phyloP scores from a whole-genome alignment of 2,888 invertebrate genomes.

The Nasonovia ribisnigri region DNA sequence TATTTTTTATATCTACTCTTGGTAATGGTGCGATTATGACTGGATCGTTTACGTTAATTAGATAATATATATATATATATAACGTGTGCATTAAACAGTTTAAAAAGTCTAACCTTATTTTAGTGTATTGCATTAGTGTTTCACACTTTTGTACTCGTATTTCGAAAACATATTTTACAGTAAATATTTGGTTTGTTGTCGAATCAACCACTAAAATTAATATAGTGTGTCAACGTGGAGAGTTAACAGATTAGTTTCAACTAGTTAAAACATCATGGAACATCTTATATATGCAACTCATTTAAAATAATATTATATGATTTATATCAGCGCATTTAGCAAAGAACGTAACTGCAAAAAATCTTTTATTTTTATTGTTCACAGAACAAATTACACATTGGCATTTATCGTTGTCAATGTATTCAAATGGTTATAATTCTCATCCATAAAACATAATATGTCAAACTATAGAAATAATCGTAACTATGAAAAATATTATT shows the following conservation, averaged over 20 bases:
- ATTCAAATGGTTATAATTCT: not conserved
- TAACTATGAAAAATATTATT: not conserved
- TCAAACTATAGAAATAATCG: not conserved
- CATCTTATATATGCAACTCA: not conserved
- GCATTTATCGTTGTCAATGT: not conserved
- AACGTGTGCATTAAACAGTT: not conserved
- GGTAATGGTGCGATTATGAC: conserved; percentile 49
- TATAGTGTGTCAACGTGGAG: not conserved
- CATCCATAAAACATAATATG: not conserved
- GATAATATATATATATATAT: not conserved
- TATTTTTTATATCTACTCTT: not conserved
- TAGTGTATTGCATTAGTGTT: not conserved
- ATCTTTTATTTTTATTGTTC: no score
- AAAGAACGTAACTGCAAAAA: no score
- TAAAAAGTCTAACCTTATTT: not conserved
- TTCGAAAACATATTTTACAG: not conserved
- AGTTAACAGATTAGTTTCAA: no score
- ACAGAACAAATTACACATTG: no score
- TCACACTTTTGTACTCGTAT: not conserved
- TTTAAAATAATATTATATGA: not conserved
- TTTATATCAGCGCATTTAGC: not conserved
- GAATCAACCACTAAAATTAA: not conserved
- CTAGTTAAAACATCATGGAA: not conserved
- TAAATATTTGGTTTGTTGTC: not conserved
- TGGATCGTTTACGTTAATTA: conserved; percentile 35